Base-by-base conservation (phyloP, 1,140 invertebrate genomes). In the Hydropsyche tenuis region DNA sequence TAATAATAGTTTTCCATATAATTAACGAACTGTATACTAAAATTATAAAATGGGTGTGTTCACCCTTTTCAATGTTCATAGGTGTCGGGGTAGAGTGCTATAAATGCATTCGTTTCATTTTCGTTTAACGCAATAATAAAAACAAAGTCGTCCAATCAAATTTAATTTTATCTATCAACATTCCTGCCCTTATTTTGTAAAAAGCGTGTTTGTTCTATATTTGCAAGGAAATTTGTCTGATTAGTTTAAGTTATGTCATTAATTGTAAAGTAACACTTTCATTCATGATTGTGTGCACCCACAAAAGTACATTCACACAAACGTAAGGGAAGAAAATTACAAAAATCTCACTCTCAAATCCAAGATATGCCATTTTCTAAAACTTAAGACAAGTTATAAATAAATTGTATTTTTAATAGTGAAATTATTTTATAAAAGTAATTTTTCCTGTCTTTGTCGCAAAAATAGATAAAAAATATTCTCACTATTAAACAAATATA, bases 101-200 rank as follows among this genome's bases (percentile, higher is more conserved):
- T 68, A 30, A 43, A 45, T 16, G 63, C 63, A 43, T 43, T 65
- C 63, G 43, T 42, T 25, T 4, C 30, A 4, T 60, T 68, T 68
- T 53, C 11, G 16, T 51, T 70, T 16, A 53, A 56, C 30, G 68
- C 70, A 72, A 62, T 72, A 72, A 48, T 72, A 56, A 63, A 72
- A 72, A 53, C 3, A 16, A 66, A 51, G 62, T 73, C 72, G 72
- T 73, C 72, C 72, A 72, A 60, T 46, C 71, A 62, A 72, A 72
- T 73, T 73, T 73, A 66, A 66, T 65, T 45, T 64, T 68, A 68
- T 72, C 37, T 25, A 72, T 72, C 62, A 43, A 48, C 20, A 46
- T 71, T 73, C 72, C 72, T 66, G 72, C 62, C 72, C 72, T 65
- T 72, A 63, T 16, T 51, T 18, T 69, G 53, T 60, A 60, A 60